Conservation (phyloP, 2,113 vertebrate genomes). For the Pseudorasbora parva region DNA sequence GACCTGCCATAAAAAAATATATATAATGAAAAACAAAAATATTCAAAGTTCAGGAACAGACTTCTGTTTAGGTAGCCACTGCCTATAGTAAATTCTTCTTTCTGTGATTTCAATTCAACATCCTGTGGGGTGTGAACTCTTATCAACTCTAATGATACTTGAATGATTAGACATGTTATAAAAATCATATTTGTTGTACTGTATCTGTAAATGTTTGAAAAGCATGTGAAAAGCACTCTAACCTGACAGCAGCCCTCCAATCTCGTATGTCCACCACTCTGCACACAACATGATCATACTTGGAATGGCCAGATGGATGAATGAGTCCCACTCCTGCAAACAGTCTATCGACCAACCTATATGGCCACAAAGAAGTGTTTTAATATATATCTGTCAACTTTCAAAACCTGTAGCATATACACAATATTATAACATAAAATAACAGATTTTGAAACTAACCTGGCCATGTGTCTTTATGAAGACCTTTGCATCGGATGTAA, state of each 20-base stretch:
- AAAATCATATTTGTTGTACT: not conserved
- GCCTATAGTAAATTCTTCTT: not conserved
- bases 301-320: slow-evolving; percentile 80
- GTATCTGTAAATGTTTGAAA: not conserved
- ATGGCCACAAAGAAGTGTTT: not conserved
- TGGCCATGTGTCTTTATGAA: slow-evolving; percentile 85
- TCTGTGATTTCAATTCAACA: not conserved
- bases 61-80: not conserved
- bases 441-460: slow-evolving; percentile 71
- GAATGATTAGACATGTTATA: not conserved
- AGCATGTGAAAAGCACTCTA: slow-evolving; percentile 10
- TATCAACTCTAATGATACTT: not conserved
- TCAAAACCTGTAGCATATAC: not conserved
- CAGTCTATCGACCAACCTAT: slow-evolving; percentile 86
- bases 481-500: slow-evolving; percentile 81
- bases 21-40: not conserved
- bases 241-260: slow-evolving; percentile 87
- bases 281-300: slow-evolving; percentile 88
- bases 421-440: not conserved
- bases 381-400: not conserved
- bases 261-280: slow-evolving; percentile 92
- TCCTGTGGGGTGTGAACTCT: not conserved
- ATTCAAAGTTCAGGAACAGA: not conserved
- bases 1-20: slow-evolving; percentile 71
- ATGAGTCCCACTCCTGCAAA: slow-evolving; percentile 83